Conservation (phyloP, 2,797 vertebrate species). For the Danio albolineatus region DNA sequence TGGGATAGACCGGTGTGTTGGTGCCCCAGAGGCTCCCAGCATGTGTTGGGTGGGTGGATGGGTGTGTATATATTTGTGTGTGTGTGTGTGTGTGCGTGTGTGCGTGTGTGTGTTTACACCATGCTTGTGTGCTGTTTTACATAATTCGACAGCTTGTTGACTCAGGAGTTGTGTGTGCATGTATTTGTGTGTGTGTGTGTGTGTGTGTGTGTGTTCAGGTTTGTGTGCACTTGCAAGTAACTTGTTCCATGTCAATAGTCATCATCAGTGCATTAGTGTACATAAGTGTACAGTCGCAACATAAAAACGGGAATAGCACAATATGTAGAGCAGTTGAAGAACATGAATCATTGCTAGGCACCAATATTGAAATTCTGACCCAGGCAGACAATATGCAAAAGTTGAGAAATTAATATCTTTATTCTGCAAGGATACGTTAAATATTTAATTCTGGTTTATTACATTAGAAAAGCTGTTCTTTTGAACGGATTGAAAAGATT, state of each 20-base stretch:
- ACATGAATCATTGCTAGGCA: neutral
- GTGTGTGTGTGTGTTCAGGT: neutral
- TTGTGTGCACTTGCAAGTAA: conserved; percentile 5
- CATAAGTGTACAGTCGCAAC: neutral
- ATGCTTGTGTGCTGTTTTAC: conserved; percentile 32
- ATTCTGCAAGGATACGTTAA: neutral
- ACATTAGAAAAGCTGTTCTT: neutral
- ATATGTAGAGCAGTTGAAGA: neutral
- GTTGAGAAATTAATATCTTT: neutral
- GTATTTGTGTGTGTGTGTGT: neutral
- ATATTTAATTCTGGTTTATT: neutral
- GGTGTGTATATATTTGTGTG: neutral
- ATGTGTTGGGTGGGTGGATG: conserved; percentile 37
- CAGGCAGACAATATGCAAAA: neutral
- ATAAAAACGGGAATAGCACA: conserved; percentile 2
- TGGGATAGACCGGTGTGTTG: conserved; percentile 34
- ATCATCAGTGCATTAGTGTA: neutral
- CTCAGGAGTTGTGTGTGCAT: neutral
- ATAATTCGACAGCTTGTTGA: conserved; percentile 45
- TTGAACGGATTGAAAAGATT: no score
- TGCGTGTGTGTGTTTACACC: conserved; percentile 4
- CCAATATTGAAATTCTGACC: neutral
- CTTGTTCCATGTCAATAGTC: neutral
- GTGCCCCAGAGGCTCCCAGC: conserved; percentile 7
- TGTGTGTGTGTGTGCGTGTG: neutral